phyloP scores from a whole-genome alignment of 1,140 invertebrate genomes.

The Drosophila burlai region DNA sequence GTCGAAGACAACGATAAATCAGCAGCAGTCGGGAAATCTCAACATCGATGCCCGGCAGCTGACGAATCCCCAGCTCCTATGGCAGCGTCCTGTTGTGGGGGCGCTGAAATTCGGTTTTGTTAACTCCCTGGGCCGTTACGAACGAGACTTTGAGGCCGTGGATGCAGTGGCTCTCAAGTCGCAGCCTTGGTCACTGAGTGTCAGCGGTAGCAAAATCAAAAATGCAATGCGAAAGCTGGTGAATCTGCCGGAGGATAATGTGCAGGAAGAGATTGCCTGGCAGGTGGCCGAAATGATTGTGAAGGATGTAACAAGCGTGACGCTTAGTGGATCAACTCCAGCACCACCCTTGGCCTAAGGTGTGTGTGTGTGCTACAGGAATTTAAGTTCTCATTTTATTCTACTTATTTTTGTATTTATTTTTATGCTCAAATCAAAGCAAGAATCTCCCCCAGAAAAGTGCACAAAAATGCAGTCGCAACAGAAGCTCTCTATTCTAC shows the following conservation, averaged over 20 bases:
- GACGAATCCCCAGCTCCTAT: slow-evolving; percentile 93
- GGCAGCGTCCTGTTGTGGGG: slow-evolving; percentile 88
- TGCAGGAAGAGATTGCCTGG: slow-evolving; percentile 97
- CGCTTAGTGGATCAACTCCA: slow-evolving; percentile 86
- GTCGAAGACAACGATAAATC: slow-evolving; percentile 29
- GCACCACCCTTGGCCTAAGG: slow-evolving; percentile 3
- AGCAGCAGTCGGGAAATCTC: slow-evolving; percentile 86
- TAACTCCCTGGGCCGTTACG: slow-evolving; percentile 94
- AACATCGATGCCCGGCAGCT: slow-evolving; percentile 92
- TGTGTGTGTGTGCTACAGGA: slow-evolving; percentile 4
- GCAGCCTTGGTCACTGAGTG: slow-evolving; percentile 83
- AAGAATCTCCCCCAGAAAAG: slow-evolving; percentile 20
- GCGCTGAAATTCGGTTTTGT: slow-evolving; percentile 93
- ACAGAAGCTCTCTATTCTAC: slow-evolving; percentile 36
- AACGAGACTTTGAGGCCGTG: slow-evolving; percentile 95
- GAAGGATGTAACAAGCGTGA: slow-evolving; percentile 95
- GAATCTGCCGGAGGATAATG: slow-evolving; percentile 92
- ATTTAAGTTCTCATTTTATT: slow-evolving; percentile 34
- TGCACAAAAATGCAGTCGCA: slow-evolving; percentile 37
- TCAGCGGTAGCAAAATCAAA: slow-evolving; percentile 84
- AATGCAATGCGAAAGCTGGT: slow-evolving; percentile 92
- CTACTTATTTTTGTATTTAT: slow-evolving; percentile 7
- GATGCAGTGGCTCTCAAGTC: slow-evolving; percentile 86
- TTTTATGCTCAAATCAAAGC: slow-evolving; percentile 29
- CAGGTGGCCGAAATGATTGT: slow-evolving; percentile 98